Conservation (phyloP, 2,888 invertebrate species). For the Cerceris ruficornis region DNA sequence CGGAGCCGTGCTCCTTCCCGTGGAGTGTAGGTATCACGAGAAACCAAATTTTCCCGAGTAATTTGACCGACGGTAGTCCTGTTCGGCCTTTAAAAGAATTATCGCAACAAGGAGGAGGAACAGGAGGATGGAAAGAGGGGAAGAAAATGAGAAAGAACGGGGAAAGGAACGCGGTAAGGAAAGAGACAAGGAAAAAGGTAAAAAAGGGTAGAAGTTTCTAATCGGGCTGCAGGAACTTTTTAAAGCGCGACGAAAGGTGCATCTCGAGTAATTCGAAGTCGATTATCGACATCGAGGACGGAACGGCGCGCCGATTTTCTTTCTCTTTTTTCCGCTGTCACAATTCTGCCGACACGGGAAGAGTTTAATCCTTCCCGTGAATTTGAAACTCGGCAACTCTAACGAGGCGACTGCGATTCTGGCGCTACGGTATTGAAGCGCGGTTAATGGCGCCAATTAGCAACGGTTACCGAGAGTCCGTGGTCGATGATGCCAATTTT, state of each 20-base stretch:
- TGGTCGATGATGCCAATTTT: constrained; percentile 58
- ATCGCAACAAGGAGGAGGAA: neutral
- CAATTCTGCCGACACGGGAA: constrained; percentile 11
- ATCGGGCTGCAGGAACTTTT: neutral
- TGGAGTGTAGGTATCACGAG: neutral
- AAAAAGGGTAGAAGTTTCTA: too few relatives aligned
- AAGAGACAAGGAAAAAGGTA: too few relatives aligned
- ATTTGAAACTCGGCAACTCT: constrained; percentile 27
- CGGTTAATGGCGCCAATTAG: constrained; percentile 58
- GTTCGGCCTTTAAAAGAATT: neutral
- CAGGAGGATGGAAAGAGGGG: neutral
- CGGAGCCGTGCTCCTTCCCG: constrained; percentile 7
- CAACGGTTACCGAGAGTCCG: constrained; percentile 42
- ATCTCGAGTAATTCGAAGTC: constrained; percentile 5
- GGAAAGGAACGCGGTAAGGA: too few relatives aligned
- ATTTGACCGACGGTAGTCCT: constrained; percentile 17
- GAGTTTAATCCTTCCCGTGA: constrained; percentile 16
- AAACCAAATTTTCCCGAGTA: constrained; percentile 12
- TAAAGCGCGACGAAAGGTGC: constrained; percentile 1
- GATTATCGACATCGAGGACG: constrained; percentile 1
- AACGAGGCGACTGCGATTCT: constrained; percentile 32
- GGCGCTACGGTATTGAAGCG: constrained; percentile 13
- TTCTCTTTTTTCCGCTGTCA: neutral
- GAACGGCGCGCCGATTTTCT: neutral
- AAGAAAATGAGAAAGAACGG: too few relatives aligned